A percentile compares a stretch with the other conserved stretches of the same genome.
Evolutionary conservation across 2,797 vertebrate genomes (phyloP).

Genomic region (Benthosema pterotum): DNA sequence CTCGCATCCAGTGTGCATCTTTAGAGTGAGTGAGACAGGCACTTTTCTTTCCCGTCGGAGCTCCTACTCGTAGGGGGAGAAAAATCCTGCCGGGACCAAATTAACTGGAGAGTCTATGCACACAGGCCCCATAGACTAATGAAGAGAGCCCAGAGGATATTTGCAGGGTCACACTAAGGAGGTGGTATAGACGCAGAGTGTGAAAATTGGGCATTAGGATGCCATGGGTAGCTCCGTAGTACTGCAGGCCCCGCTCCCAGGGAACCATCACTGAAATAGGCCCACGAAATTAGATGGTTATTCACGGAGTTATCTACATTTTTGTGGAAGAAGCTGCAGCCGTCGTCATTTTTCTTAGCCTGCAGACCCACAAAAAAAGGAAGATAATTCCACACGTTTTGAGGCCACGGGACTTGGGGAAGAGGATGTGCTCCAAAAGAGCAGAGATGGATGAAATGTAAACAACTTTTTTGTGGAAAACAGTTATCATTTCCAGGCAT

Average conservation of each 20-base stretch:
- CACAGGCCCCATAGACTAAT: constrained; percentile 76
- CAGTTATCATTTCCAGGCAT: constrained; percentile 71
- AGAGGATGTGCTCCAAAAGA: constrained; percentile 56
- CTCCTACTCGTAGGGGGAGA: constrained; percentile 61
- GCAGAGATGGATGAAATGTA: constrained; percentile 39
- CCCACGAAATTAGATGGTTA: constrained; percentile 77
- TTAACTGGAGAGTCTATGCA: constrained; percentile 77
- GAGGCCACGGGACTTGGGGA: constrained; percentile 62
- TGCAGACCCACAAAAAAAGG: constrained; percentile 62
- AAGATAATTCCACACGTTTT: constrained; percentile 66
- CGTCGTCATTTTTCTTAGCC: constrained; percentile 67
- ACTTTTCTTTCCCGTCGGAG: constrained; percentile 46
- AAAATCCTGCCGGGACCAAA: constrained; percentile 76
- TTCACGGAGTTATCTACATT: constrained; percentile 68
- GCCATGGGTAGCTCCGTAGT: constrained; percentile 64
- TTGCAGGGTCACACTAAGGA: constrained; percentile 83
- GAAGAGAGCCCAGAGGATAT: constrained; percentile 85
- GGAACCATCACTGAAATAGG: constrained; percentile 62
- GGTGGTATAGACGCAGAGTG: constrained; percentile 69
- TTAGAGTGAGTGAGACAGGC: constrained; percentile 43
- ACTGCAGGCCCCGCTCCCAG: constrained; percentile 76
- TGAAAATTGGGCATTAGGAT: constrained; percentile 78
- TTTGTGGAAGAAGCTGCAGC: constrained; percentile 55
- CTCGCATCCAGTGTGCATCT: constrained; percentile 47
- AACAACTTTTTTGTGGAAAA: constrained; percentile 66